Base-by-base conservation (phyloP, 2,113 vertebrate genomes). In the Psettodes erumei region DNA sequence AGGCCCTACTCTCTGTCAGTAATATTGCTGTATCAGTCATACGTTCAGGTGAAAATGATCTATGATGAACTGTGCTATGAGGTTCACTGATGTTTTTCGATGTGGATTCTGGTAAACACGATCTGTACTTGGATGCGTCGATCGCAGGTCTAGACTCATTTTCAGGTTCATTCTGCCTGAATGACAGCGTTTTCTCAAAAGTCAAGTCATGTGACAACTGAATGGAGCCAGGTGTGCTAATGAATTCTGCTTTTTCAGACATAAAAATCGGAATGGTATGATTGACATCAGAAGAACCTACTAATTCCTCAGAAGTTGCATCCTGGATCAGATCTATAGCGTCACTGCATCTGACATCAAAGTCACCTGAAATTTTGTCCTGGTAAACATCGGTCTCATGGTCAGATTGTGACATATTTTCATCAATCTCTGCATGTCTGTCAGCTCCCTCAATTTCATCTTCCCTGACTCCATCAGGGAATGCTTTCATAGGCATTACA, bases 141-240 rank as follows among this genome's bases (percentile, higher is more conserved):
- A 4, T 55, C 21, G 65, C 71, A 40, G 38, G 32, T 35, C 12
- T 18, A 28, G 69, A n/a, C 21, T 70, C 40, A 67, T 53, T 27
- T 75, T 60, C 66, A 76, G 63, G 30, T 43, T 47, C 54, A 64
- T 63, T 42, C 8, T 9, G 12, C 25, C 13, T 51, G 1, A 66
- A 27, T 11, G 83, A 65, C 8, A 56, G n/a, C 4, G 35, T 67
- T 63, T 84, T 38, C 51, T 82, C 77, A 71, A 43, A 42, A 47
- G 18, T 43, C 84, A 83, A 85, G 77, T 89, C 88, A 87, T 81
- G 71, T 86, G 86, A 86, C 75, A 86, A 28, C 80, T 89, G 74
- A 82, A 37, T 28, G 9, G 73, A 55, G 56, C 47, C 30, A 27
- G 38, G 10, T 38, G 61, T 40, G 27, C 54, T 38, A 13, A 47